phyloP scores from a whole-genome alignment of 2,888 invertebrate genomes.

The Argyresthia goedartella region DNA sequence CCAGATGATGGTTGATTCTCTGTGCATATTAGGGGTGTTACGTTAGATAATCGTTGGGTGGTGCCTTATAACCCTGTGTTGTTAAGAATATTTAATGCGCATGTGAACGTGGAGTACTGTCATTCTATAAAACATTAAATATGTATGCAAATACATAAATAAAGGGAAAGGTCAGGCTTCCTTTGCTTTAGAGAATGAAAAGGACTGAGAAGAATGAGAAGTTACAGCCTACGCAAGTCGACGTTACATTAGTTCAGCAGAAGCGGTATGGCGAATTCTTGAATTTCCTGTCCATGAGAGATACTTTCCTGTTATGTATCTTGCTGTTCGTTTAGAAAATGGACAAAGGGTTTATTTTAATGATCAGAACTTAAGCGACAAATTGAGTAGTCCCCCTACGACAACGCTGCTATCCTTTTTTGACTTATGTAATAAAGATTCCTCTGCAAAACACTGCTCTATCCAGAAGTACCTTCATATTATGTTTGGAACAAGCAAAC shows the following conservation, averaged over 20 bases:
- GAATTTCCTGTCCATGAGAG: constrained; percentile 17
- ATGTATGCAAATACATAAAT: constrained; percentile 15
- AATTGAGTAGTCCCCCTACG: constrained; percentile 12
- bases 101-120: constrained; percentile 16
- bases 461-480: constrained; percentile 23
- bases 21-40: constrained; percentile 8
- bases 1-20: constrained; percentile 19
- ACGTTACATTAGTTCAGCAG: constrained; percentile 22
- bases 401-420: constrained; percentile 30
- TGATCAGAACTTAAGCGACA: constrained; percentile 18
- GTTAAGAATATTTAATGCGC: constrained; percentile 13
- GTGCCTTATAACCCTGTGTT: constrained; percentile 15
- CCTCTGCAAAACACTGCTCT: constrained; percentile 31
- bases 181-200: constrained; percentile 12
- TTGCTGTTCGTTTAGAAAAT: constrained; percentile 19
- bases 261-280: constrained; percentile 22
- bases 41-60: constrained; percentile 15
- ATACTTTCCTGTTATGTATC: constrained; percentile 18
- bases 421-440: constrained; percentile 23
- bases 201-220: too few species aligned
- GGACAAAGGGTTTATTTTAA: constrained; percentile 28
- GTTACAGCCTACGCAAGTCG: constrained; percentile 20
- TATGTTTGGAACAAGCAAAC: constrained; percentile 18
- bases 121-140: constrained; percentile 8
- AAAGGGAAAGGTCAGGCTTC: constrained; percentile 16